These are phyloP conservation scores for Arge pagana DNA, from an alignment of 2,888 invertebrate genomes.

Conservation along the genomic window DNA sequence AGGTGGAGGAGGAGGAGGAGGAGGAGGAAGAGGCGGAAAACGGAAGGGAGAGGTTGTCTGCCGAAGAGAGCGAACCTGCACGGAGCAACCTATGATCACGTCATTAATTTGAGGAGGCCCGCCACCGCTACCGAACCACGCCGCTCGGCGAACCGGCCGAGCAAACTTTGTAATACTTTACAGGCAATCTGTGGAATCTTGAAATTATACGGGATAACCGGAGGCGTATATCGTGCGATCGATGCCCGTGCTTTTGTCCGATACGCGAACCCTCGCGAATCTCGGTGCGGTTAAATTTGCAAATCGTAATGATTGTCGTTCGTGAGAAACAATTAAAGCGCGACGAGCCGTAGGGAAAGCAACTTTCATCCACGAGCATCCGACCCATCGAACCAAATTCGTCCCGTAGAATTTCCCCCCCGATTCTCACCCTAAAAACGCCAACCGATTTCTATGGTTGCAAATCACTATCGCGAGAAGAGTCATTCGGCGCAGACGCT, in stretches of 20 bases:
- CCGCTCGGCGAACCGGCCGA: slow-evolving; percentile 29
- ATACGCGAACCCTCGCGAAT: too few species aligned
- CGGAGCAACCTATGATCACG: slow-evolving; percentile 54
- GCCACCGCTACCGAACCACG: slow-evolving; percentile 52
- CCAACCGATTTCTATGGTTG: too few species aligned
- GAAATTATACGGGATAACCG: slow-evolving; percentile 20
- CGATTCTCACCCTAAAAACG: too few species aligned
- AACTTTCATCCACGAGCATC: too few species aligned
- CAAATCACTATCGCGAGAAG: too few species aligned
- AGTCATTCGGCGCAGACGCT: too few species aligned
- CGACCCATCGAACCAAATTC: too few species aligned
- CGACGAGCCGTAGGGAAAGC: too few species aligned
- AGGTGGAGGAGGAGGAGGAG: slow-evolving; percentile 20
- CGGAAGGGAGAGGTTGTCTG: slow-evolving; percentile 15
- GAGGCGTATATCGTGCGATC: slow-evolving; percentile 12
- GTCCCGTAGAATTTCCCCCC: too few species aligned
- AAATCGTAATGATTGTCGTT: too few species aligned
- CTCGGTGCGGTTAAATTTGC: too few species aligned
- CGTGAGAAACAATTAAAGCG: too few species aligned
- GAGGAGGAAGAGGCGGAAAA: neutral
- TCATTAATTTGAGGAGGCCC: slow-evolving; percentile 56
- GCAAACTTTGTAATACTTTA: slow-evolving; percentile 23
- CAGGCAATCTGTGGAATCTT: slow-evolving; percentile 22
- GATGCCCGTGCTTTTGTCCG: slow-evolving; percentile 18
- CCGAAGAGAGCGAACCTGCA: slow-evolving; percentile 27